Base-by-base conservation (phyloP, 1,140 invertebrate genomes). In the Solenopsis invicta region DNA sequence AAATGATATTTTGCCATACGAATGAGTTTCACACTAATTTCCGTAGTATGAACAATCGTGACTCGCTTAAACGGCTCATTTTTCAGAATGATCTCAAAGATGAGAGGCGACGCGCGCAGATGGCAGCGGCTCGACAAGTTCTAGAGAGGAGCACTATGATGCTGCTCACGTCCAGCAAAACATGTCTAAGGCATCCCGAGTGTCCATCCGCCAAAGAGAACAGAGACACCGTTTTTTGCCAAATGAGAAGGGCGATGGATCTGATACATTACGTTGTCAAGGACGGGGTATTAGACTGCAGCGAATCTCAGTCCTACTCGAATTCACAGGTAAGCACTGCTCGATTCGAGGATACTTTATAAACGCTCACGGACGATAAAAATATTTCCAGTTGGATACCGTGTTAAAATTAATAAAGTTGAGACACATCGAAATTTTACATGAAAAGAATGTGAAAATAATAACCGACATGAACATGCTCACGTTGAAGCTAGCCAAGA, bases 81-180 rank as follows among this genome's bases (percentile, higher is more conserved):
- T 84, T 82, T 2, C 96, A 98, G 93, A 98, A 98, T 88, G 98
- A 99, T 94, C 95, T 99, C 77, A 99, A 99, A 95, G 99, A 99
- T 95, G 99, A 99, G 93, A 96, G 99, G 90, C 96, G 99, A 91
- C 96, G 98, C 92, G 98, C 99, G 9, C 99, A 99, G 96, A 99
- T 99, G 97, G 98, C 98, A 12, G 98, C 98, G 13, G 99, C 99
- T 0, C 96, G 99, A 82, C 98, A 99, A 93, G 98, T 99, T 48
- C 96, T 99, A 5, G 99, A 99, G 94, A 96, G 99, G 88, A 99
- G 99, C n/a, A 99, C 99, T 5, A 99, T 99, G 96, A 98, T 99
- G 97, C 96, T 99, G 9, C 96, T 99, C 61, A 99, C 99, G 13
- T 99, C 99, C 34, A 99, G 99, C 87, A 99, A 99, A 97, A 97